Evolutionary conservation across 2,113 vertebrate species (phyloP).

Genomic region (Mirounga angustirostris): DNA sequence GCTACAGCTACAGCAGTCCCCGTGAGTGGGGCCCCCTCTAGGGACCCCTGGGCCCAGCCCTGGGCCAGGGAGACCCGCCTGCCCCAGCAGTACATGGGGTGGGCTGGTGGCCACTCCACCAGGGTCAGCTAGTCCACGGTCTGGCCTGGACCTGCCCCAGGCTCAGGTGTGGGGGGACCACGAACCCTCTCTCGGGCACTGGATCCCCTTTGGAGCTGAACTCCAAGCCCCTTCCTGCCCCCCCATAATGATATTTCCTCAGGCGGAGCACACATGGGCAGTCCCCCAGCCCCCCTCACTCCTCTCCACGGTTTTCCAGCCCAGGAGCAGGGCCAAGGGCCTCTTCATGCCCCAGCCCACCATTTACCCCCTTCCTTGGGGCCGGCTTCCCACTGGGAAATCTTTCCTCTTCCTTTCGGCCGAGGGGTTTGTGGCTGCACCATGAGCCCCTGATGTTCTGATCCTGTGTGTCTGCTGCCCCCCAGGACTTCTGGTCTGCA

Average conservation of each 20-base stretch:
- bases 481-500: not conserved
- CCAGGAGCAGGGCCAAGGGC: not conserved
- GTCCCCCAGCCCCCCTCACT: not conserved
- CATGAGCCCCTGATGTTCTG: not conserved
- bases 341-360: not conserved
- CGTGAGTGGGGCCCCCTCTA: constrained; percentile 58
- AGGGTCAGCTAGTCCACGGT: fast-evolving
- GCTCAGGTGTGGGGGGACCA: no score
- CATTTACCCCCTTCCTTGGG: not conserved
- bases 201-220: not conserved
- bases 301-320: not conserved
- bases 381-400: fast-evolving
- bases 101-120: not conserved
- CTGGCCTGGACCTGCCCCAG: not conserved
- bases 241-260: not conserved
- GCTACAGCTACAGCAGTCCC: constrained; percentile 60
- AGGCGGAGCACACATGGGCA: fast-evolving
- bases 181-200: not conserved
- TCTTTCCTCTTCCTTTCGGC: no score
- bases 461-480: not conserved
- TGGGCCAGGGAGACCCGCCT: fast-evolving
- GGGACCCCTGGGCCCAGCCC: not conserved
- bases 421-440: no score
- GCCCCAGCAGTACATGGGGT: fast-evolving
- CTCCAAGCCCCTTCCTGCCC: not conserved